Base-by-base conservation (phyloP, 2,797 vertebrate species). In the Hirundo rustica region DNA sequence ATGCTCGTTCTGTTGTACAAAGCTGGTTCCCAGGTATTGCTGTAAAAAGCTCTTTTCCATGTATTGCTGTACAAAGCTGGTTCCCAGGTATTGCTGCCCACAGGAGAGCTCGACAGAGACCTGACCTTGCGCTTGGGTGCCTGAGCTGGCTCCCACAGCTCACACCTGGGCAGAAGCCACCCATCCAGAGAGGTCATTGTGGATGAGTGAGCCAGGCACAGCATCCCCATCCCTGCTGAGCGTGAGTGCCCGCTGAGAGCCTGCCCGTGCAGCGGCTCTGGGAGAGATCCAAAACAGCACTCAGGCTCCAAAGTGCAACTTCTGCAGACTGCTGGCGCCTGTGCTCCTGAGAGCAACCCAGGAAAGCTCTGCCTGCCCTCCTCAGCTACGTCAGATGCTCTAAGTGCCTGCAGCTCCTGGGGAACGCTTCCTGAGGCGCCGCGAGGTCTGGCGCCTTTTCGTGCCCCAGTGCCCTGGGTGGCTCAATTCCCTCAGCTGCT, bases 231-330 rank as follows among this genome's bases (percentile, higher is more conserved):
- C 79, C 58, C 62, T 30, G 55, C 40, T 12, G 71, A 80, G 65
- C 65, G 68, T 16, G 58, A 48, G 67, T 62, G 84, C 78, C 75
- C 81, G 38, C 44, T 0, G 68, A 50, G 51, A 73, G 30, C 44
- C 16, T 6, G 54, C 78, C 78, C 26, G 9, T 44, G 86, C 72
- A 65, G 89, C n/a, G 5, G 68, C 92, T 86, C 94, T 97, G 94
- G 96, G 94, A 95, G 71, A 67, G 60, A 94, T 96, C 94, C 96
- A 96, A 82, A 94, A 92, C 15, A 93, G 92, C 96, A 96, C 94
- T 96, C 95, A 96, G 90, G 90, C 94, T 92, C 74, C 27, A 2
- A 82, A 96, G 70, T 79, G 85, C 90, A 90, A 51, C 93, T 95
- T 21, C 0, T 22, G 85, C 95, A 96, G 96, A 95, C 95, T 94